Evolutionary conservation across 2,888 invertebrate genomes (phyloP), one percentile per base, ranked within the genome.

Genomic region (Eucera pruinosa): DNA sequence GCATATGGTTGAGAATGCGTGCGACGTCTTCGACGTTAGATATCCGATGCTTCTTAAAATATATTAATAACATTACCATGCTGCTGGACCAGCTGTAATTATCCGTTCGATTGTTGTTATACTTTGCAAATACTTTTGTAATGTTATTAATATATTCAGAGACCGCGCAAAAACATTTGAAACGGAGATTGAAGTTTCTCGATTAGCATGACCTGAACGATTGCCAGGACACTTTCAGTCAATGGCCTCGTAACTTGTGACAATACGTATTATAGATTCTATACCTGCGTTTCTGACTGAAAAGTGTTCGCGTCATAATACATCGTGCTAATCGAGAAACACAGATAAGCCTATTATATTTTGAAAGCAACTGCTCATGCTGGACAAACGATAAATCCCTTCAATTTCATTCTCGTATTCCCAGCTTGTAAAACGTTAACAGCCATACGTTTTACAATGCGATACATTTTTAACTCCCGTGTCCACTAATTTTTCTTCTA

Each of bases 371-470:
- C n/a, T 43, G 25, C 30, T 55, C 60, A 39, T 36, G n/a, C 25
- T 20, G 18, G 15, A 23, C 2, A 47, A 60, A 47, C 47, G 11
- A 52, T 41, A 58, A 20, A 52, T 43, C 52, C 60, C 48, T 60
- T 27, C 43, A 15, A 67, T 52, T 58, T 62, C 43, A 20, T 58
- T 65, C 6, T 18, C 33, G 54, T n/a, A n/a, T 76, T 71, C 23
- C 33, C 6, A 43, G n/a, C 3, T 76, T 80, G 86, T 60, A 70
- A 82, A 82, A 84, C 75, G 85, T 84, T 27, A 48, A 71, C 90
- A 90, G 90, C 89, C 90, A 90, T 75, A 83, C 80, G 74, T 83
- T 80, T 85, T 71, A 61, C 84, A 84, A 86, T 47, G 27, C 48
- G 55, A 33, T 48, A 60, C 55, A 43, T 50, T 60, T 39, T 18